Percentiles rank a stretch among this genome's conserved stretches.
phyloP scores from a whole-genome alignment of 2,113 vertebrate genomes.

The Syngnathoides biaculeatus region DNA sequence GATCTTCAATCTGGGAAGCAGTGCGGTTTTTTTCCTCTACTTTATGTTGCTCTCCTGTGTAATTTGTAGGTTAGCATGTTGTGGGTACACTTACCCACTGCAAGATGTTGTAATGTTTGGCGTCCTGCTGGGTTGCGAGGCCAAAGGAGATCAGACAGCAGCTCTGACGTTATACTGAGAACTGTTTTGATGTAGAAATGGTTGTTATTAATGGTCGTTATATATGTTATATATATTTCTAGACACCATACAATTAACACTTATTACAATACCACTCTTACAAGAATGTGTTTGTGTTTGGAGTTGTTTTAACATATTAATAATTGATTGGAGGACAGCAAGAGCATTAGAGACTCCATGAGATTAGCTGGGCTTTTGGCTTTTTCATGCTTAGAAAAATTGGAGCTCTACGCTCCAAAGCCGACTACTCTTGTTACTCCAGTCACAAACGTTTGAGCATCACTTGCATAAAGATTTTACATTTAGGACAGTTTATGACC shows the following conservation, averaged over 20 bases:
- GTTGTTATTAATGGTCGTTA: not conserved
- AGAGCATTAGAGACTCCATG: slow-evolving; percentile 11
- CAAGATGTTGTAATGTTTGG: slow-evolving; percentile 12
- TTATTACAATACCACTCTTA: too few relatives aligned
- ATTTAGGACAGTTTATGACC: not conserved
- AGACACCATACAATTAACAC: not conserved
- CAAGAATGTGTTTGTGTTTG: slow-evolving; percentile 6
- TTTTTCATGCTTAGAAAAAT: slow-evolving; percentile 19
- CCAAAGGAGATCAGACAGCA: not conserved
- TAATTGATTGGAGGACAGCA: slow-evolving; percentile 2
- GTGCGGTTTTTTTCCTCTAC: not conserved
- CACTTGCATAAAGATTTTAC: not conserved
- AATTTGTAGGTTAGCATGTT: slow-evolving; percentile 4
- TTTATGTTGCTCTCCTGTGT: slow-evolving; percentile 4
- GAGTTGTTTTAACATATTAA: not conserved
- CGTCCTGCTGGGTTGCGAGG: not conserved
- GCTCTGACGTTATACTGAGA: not conserved
- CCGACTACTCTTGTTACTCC: not conserved
- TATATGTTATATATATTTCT: not conserved
- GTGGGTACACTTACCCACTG: slow-evolving; percentile 3
- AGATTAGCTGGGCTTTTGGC: slow-evolving; percentile 17
- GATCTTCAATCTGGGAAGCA: not conserved
- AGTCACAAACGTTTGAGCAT: not conserved
- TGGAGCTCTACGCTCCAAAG: slow-evolving; percentile 15
- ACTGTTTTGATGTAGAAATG: not conserved